phyloP scores from a whole-genome alignment of 2,113 vertebrate species.

The Symphodus melops region DNA sequence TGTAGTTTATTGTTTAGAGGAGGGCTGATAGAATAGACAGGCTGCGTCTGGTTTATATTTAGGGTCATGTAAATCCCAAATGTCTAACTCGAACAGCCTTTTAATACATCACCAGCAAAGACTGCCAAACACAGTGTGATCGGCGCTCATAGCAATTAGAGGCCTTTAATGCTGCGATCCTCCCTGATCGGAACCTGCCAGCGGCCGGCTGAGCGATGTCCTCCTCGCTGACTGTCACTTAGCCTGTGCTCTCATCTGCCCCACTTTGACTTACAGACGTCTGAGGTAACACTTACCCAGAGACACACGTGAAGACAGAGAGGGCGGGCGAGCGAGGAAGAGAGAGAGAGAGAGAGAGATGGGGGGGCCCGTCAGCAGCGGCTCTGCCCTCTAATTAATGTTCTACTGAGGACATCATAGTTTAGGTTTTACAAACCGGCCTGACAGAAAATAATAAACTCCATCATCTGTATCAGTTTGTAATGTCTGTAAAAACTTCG shows the following conservation, averaged over 20 bases:
- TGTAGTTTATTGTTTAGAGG: too few relatives aligned
- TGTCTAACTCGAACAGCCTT: too few relatives aligned
- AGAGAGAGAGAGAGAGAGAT: background rate
- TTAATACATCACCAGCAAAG: too few relatives aligned
- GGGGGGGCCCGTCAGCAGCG: background rate
- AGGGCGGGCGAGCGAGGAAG: background rate
- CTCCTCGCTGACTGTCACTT: constrained; percentile 17
- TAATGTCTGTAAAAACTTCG: too few relatives aligned
- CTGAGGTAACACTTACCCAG: constrained; percentile 17
- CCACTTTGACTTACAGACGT: constrained; percentile 29
- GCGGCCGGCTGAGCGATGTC: constrained; percentile 29
- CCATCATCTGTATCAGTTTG: too few relatives aligned
- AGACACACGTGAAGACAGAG: constrained; percentile 8
- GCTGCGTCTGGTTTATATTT: too few relatives aligned
- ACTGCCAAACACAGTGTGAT: background rate
- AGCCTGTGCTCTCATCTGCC: constrained; percentile 21
- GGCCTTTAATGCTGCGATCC: background rate
- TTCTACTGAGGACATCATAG: background rate
- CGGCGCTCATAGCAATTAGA: background rate
- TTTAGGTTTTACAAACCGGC: too few relatives aligned
- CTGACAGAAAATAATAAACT: too few relatives aligned
- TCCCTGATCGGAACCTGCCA: background rate
- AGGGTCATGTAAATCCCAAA: too few relatives aligned
- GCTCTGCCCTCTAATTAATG: constrained; percentile 8
- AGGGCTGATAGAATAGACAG: too few relatives aligned